Conservation (phyloP, 2,113 vertebrate species). For the Motacilla alba region DNA sequence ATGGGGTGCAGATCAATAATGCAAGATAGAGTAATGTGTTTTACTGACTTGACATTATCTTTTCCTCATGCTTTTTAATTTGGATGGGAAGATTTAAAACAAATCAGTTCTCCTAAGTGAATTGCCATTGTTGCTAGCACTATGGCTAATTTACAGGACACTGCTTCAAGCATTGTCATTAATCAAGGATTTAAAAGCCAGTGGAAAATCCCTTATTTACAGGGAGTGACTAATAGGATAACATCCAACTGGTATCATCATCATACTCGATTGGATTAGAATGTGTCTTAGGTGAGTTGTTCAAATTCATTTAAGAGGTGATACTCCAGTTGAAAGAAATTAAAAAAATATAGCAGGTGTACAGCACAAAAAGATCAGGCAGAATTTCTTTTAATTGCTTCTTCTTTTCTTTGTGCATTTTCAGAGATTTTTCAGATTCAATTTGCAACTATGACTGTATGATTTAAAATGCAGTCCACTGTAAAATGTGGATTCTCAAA, state of each 20-base stretch:
- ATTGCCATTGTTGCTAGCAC: constrained; percentile 32
- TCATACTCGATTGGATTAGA: constrained; percentile 21
- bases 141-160: constrained; percentile 54
- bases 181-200: constrained; percentile 60
- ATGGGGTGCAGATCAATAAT: background rate
- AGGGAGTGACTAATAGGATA: constrained; percentile 47
- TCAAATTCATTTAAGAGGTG: constrained; percentile 21
- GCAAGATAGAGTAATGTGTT: background rate
- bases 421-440: background rate
- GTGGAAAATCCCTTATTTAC: constrained; percentile 53
- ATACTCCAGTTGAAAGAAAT: background rate
- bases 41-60: background rate
- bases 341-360: background rate
- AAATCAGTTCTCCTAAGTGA: constrained; percentile 18
- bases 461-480: background rate
- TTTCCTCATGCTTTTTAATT: constrained; percentile 28
- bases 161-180: constrained; percentile 52
- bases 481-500: background rate
- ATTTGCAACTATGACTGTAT: background rate
- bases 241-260: constrained; percentile 48
- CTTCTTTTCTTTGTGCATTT: background rate
- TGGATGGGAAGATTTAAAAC: constrained; percentile 15
- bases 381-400: background rate
- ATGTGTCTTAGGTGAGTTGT: constrained; percentile 10
- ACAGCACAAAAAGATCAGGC: background rate